Evolutionary conservation across 2,113 vertebrate species (phyloP).

Genomic region (Dicentrarchus labrax): DNA sequence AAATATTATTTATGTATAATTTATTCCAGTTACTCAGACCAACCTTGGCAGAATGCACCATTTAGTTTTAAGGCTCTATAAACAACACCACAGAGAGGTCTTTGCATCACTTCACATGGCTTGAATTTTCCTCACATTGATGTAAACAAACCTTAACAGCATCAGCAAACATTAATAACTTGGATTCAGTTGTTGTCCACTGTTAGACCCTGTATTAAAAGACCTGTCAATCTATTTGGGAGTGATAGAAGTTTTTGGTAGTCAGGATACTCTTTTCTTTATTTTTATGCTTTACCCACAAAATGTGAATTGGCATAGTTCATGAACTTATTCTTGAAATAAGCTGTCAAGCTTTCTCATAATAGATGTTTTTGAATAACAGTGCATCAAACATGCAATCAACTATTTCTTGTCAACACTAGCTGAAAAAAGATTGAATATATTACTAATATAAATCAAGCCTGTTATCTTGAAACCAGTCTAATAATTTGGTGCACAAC

Average conservation of each 20-base stretch:
- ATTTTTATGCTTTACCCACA: constrained; percentile 14
- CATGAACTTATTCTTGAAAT: constrained; percentile 18
- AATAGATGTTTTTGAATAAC: constrained; percentile 49
- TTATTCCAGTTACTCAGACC: background rate
- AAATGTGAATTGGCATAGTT: background rate
- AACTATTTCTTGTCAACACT: constrained; percentile 24
- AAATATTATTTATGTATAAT: background rate
- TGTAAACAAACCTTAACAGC: constrained; percentile 72
- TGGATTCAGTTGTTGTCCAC: constrained; percentile 46
- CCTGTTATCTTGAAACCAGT: constrained; percentile 46
- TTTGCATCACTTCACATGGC: constrained; percentile 48
- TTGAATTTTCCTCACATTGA: constrained; percentile 51
- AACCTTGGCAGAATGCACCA: constrained; percentile 8
- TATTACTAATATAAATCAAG: constrained; percentile 36
- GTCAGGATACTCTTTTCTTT: constrained; percentile 1
- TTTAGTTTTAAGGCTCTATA: constrained; percentile 43
- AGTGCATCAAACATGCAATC: constrained; percentile 34
- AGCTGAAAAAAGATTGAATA: constrained; percentile 29
- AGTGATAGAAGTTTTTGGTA: constrained; percentile 37
- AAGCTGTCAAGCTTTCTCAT: constrained; percentile 1
- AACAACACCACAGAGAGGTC: constrained; percentile 24
- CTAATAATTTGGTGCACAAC: constrained; percentile 42
- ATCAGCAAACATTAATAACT: constrained; percentile 76
- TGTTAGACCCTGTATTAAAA: constrained; percentile 63
- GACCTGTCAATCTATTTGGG: constrained; percentile 43